Conservation (phyloP, 2,113 vertebrate genomes). For the Stegostoma tigrinum region DNA sequence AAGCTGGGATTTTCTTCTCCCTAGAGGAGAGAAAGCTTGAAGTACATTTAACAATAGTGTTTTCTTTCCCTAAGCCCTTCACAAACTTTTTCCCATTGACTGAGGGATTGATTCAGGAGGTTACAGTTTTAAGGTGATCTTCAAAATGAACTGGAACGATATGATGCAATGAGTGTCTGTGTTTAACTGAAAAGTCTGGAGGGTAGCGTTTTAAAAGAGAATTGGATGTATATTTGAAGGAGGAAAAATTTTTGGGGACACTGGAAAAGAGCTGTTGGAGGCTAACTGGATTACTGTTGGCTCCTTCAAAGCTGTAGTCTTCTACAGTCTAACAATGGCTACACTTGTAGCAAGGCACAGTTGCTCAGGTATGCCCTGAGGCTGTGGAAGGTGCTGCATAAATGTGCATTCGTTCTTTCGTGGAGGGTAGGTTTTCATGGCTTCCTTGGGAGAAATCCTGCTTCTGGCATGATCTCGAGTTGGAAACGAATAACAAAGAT, state of each 20-base stretch:
- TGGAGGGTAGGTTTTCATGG: neutral
- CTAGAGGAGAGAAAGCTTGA: neutral
- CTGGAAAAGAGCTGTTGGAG: neutral
- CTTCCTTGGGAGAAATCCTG: neutral
- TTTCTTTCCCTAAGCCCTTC: neutral
- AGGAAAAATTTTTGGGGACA: neutral
- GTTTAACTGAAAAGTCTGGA: neutral
- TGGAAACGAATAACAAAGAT: neutral
- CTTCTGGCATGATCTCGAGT: neutral
- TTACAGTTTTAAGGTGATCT: neutral
- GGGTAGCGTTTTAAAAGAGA: neutral
- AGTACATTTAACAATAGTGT: neutral
- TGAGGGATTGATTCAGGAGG: neutral
- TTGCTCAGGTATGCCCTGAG: neutral
- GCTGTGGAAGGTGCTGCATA: neutral
- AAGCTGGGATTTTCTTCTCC: neutral
- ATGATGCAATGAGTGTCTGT: neutral
- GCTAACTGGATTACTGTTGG: neutral
- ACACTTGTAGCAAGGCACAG: neutral
- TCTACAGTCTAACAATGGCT: neutral
- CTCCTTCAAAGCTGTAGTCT: neutral
- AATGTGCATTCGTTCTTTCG: neutral
- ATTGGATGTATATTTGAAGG: neutral
- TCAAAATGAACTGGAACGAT: neutral
- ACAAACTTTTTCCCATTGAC: neutral